Base-by-base conservation (phyloP, 2,113 vertebrate genomes). In the Clarias batrachus region DNA sequence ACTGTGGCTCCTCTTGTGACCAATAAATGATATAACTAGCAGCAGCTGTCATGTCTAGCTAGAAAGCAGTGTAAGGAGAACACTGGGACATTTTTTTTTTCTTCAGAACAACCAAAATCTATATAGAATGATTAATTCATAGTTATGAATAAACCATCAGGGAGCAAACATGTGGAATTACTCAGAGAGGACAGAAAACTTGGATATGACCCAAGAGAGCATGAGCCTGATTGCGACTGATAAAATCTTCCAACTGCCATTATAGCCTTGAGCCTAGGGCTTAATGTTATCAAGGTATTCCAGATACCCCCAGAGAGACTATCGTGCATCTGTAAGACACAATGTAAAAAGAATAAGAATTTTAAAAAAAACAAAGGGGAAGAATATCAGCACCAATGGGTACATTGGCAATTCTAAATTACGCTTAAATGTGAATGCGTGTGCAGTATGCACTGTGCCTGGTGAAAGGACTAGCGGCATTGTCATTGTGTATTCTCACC, bases 21-120 rank as follows among this genome's bases (percentile, higher is more conserved):
- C 74, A 82, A 73, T 76, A 84, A 89, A 90, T 89, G 33, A 87
- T 80, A 84, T 85, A 90, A 84, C 17, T 86, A 89, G 60, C 3
- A 17, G 27, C 17, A 63, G 66, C 70, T 27, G 83, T 59, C 71
- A 65, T 65, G 41, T 23, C 17, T 78, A 66, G 33, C 60, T 54
- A 19, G 12, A 41, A 52, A 63, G 9, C 21, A 27, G 33, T 77
- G 16, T 79, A 79, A 79, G 19, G 25, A 8, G 2, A 30, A 57
- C 52, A 60, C 27, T 80, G 17, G 27, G 3, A 27, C 33, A 37
- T 59, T 79, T 33, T 21, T 1, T 33, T 19, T 33, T 66, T 14
- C 7, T 66, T 14, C 7, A 23, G 37, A 54, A 14, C 0, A 70
- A 57, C 16, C 19, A 17, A 80, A 33, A 33, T 79, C 16, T 59